Evolutionary conservation across 2,888 invertebrate species (phyloP), one percentile per base, ranked within the genome.

Genomic region (Trisateles emortualis): DNA sequence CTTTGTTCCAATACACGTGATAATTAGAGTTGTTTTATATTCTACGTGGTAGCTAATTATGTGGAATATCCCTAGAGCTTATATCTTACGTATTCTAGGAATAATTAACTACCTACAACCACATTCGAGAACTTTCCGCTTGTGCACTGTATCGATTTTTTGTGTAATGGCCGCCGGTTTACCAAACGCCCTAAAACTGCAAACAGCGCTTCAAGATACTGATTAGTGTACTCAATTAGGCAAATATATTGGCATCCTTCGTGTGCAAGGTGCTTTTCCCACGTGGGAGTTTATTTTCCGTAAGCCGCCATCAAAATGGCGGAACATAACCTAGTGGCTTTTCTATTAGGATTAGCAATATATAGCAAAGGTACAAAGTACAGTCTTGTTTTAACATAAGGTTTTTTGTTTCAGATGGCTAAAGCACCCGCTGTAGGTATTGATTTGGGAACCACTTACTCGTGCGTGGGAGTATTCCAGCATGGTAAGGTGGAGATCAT

Each of bases 401-500:
- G n/a, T 57, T 68, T 59, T 24, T 80, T 77, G 78, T 86, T 83
- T 2, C 80, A 94, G 94, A 94, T 94, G 94, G 93, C 91, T 58
- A 96, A 96, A 92, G 95, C 96, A 94, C 97, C 97, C 83, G 97
- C 97, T 86, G 96, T 98, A 84, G 98, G 98, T 95, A 98, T 98
- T 92, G 98, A 98, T 94, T 95, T 98, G 91, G 98, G 98, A 72
- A 98, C 98, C 73, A 98, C 98, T 65, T 98, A 98, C 92, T 98
- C 98, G 49, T 98, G 97, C 83, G 98, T 98, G 71, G 98, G 97
- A 76, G 98, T 98, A 67, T 98, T 97, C 95, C 97, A 97, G 92
- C 96, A 97, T 91, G 97, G 97, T 67, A 97, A 97, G 92, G 97
- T 97, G 79, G 97, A 97, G 92, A 97, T 97, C 87, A 97, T 97